Base-by-base conservation (phyloP, 2,797 vertebrate species). In the Rhyacichthys aspro region DNA sequence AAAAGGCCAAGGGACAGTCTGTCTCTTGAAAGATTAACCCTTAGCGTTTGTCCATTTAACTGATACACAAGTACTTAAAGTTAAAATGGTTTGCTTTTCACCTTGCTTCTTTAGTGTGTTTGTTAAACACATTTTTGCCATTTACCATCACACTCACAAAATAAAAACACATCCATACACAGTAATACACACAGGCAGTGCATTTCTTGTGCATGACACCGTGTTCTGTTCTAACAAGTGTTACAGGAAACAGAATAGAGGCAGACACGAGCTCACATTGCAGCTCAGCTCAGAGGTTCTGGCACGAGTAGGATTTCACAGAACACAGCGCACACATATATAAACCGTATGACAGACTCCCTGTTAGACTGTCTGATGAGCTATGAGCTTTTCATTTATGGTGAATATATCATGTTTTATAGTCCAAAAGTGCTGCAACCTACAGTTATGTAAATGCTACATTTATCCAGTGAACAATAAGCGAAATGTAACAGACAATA, bases 1-100 rank as follows among this genome's bases (percentile, higher is more conserved):
- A 44, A 14, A 2, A 14, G 32, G 76, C 88, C 87, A 86, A 62
- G 64, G 85, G 82, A 89, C 89, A 74, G 70, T 46, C 83, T 77
- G 87, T 91, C 90, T 89, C 81, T 74, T 57, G 44, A 38, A 44
- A 65, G 67, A 83, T 81, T 67, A 78, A 56, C 46, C 63, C 72
- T 55, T 64, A 38, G 0, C 63, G 41, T 33, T 1, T 37, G 36
- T 44, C 18, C 19, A 18, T 11, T 48, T 41, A 17, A 14, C 14
- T 19, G 9, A 17, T 19, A 54, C 10, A 34, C 11, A 33, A 14
- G 8, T n/a, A 45, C 49, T n/a, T n/a, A 44, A 14, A 11, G 4
- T 38, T 38, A 12, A 38, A 11, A 11, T 38, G 37, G 12, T 38
- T 38, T 28, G 23, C 7, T 3, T 28, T 28, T 2, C 3, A 28